These are phyloP conservation scores for Rhyzopertha dominica DNA, from an alignment of 1,140 invertebrate genomes.

Conservation along the genomic window DNA sequence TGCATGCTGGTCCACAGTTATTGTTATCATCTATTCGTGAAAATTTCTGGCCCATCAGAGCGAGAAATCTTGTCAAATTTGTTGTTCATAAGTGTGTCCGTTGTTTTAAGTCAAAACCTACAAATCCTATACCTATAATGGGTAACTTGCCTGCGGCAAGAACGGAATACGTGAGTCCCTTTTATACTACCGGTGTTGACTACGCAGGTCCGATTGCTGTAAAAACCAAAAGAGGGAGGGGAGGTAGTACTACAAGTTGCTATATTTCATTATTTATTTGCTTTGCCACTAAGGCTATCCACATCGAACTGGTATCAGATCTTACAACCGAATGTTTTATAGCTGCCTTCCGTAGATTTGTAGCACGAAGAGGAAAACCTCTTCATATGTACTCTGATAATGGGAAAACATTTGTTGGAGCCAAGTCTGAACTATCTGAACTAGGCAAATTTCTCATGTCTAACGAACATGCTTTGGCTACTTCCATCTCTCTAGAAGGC, in stretches of 20 bases:
- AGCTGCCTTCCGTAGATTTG: constrained; percentile 19
- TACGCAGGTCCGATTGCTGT: constrained; percentile 4
- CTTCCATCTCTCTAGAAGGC: no score
- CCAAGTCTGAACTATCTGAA: constrained; percentile 19
- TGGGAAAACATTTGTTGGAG: constrained; percentile 39
- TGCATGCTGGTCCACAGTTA: no score
- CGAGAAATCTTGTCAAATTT: no score
- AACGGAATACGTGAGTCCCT: not conserved
- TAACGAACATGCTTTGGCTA: not conserved
- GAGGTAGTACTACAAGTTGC: no score
- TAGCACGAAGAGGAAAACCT: constrained; percentile 27
- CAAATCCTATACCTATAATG: constrained; percentile 12
- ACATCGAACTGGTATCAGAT: not conserved
- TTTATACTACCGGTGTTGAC: constrained; percentile 4
- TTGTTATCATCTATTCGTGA: no score
- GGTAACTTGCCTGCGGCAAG: constrained; percentile 1
- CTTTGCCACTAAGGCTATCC: constrained; percentile 1
- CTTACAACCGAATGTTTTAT: constrained; percentile 21
- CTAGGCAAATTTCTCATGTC: not conserved
- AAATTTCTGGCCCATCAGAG: no score
- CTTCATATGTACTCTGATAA: constrained; percentile 45
- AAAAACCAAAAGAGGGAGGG: no score
- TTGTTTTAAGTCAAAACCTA: no score
- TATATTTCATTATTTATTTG: no score
- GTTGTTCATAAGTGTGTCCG: no score